phyloP scores from a whole-genome alignment of 2,797 vertebrate genomes.

The Spheniscus humboldti region DNA sequence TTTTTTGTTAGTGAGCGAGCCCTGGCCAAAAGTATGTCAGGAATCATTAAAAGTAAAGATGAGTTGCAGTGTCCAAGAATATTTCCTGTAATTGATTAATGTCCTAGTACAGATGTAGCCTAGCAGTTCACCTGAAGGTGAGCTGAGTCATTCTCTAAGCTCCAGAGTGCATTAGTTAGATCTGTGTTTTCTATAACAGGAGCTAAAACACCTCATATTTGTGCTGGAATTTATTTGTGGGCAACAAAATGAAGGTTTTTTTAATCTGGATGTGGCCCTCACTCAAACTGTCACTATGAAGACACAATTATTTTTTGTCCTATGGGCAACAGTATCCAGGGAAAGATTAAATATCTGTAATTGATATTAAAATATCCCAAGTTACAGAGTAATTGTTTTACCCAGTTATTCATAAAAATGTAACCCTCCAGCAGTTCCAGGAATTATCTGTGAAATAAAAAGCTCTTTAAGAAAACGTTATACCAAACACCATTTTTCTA shows the following conservation, averaged over 20 bases:
- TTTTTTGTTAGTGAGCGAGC: background rate
- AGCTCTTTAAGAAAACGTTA: background rate
- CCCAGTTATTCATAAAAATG: background rate
- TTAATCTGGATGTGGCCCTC: background rate
- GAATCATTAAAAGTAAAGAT: background rate
- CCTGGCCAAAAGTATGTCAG: background rate
- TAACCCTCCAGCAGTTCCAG: background rate
- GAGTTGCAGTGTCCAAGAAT: background rate
- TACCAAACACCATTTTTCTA: background rate
- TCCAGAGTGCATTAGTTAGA: background rate
- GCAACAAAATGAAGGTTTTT: background rate
- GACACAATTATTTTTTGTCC: background rate
- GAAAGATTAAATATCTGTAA: background rate
- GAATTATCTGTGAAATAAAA: constrained; percentile 10
- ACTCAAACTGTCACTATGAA: background rate
- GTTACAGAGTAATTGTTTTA: constrained; percentile 3
- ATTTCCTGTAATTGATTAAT: background rate
- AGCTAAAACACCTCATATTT: background rate
- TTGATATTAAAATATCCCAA: background rate
- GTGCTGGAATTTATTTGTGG: background rate
- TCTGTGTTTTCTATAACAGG: background rate
- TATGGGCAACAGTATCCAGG: background rate
- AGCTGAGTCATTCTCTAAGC: background rate
- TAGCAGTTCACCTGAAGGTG: background rate
- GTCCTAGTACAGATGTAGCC: background rate